These are phyloP conservation scores for Muscicapa striata DNA, from an alignment of 2,797 vertebrate genomes.

Conservation along the genomic window DNA sequence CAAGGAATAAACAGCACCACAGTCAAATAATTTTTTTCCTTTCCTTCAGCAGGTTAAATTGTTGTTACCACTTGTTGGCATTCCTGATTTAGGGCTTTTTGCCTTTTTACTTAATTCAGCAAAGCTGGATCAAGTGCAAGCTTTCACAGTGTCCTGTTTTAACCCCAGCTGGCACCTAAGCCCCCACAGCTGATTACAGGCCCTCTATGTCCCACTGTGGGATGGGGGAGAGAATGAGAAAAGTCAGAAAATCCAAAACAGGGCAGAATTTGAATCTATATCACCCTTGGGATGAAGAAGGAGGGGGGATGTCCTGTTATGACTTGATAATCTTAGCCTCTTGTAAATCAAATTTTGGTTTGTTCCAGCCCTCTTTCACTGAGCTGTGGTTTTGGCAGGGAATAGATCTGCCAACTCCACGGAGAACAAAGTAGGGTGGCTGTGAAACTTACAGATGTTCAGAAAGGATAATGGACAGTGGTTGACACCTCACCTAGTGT, in stretches of 20 bases:
- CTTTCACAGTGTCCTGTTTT: neutral
- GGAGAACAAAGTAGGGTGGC: neutral
- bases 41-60: neutral
- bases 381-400: neutral
- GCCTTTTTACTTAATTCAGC: neutral
- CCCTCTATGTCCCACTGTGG: neutral
- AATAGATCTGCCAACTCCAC: neutral
- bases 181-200: neutral
- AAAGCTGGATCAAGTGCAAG: neutral
- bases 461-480: neutral
- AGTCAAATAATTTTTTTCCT: neutral
- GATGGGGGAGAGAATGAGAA: neutral
- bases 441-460: neutral
- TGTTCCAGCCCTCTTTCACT: neutral
- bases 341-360: neutral
- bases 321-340: neutral
- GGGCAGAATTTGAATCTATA: neutral
- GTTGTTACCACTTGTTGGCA: neutral
- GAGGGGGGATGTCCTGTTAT: neutral
- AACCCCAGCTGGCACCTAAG: neutral
- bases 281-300: neutral
- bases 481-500: neutral
- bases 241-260: neutral
- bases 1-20: neutral
- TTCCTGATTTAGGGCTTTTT: neutral